A percentile compares a stretch with the other conserved stretches of the same genome.
Conservation (phyloP, 2,113 vertebrate species). For the Perognathus longimembris region DNA sequence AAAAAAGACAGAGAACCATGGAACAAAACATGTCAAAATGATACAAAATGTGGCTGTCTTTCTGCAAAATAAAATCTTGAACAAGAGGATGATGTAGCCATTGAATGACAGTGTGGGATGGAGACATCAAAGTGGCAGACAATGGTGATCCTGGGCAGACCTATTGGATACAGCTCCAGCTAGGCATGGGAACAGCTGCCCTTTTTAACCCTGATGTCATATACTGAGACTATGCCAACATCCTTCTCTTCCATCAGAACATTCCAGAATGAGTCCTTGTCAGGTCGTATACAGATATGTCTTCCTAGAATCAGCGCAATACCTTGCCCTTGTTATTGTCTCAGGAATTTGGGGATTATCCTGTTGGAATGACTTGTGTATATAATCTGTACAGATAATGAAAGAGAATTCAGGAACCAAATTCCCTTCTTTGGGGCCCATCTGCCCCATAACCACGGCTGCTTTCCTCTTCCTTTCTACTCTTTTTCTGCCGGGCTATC, state of each 20-base stretch:
- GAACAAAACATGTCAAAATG: not conserved
- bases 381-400: not conserved
- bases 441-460: not conserved
- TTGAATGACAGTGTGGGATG: not conserved
- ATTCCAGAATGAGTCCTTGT: not conserved
- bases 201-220: not conserved
- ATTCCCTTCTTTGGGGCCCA: not conserved
- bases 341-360: not conserved
- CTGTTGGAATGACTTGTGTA: not conserved
- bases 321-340: not conserved
- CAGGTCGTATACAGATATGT: not conserved
- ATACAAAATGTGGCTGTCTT: not conserved
- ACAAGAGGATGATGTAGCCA: not conserved
- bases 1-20: not conserved
- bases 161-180: not conserved
- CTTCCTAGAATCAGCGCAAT: not conserved
- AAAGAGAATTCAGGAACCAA: not conserved
- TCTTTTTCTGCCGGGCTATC: not conserved
- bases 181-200: slow-evolving; percentile 6
- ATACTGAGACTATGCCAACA: not conserved
- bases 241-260: slow-evolving; percentile 16
- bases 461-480: not conserved
- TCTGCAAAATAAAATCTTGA: not conserved
- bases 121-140: not conserved
- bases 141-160: not conserved